These are phyloP conservation scores for Lemur catta DNA, from an alignment of 2,797 vertebrate species.

Conservation along the genomic window DNA sequence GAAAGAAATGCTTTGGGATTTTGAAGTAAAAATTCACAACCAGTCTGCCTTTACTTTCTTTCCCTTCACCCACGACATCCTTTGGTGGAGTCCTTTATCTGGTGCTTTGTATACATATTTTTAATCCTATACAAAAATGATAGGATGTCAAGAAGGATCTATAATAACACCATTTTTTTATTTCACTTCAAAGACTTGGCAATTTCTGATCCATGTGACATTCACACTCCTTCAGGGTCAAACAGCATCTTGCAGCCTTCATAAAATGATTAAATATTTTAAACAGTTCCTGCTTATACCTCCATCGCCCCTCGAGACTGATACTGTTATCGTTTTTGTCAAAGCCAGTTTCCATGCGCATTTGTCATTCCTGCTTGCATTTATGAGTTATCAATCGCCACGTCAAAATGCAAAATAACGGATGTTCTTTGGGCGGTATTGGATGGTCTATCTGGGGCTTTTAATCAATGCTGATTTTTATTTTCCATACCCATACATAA, in stretches of 20 bases:
- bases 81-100: conserved; percentile 85
- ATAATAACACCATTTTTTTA: conserved; percentile 91
- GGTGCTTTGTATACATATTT: conserved; percentile 91
- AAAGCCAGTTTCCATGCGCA: conserved; percentile 99
- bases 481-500: conserved; percentile 94
- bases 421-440: conserved; percentile 98
- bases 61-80: conserved; percentile 84
- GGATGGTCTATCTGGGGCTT: conserved; percentile 99
- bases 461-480: conserved; percentile 99
- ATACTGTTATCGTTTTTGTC: conserved; percentile 99
- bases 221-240: conserved; percentile 99
- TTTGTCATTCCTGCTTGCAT: conserved; percentile 98
- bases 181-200: conserved; percentile 98
- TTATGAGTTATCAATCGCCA: conserved; percentile 99
- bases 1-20: conserved; percentile 82
- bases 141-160: conserved; percentile 91
- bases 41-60: conserved; percentile 80
- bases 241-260: conserved; percentile 97
- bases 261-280: conserved; percentile 99
- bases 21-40: conserved; percentile 82
- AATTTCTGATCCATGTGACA: conserved; percentile 98
- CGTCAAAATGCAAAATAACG: conserved; percentile 99
- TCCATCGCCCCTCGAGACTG: conserved; percentile 96
- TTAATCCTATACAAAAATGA: conserved; percentile 91
- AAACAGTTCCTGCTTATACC: conserved; percentile 98